These are phyloP conservation scores for Delphinus delphis DNA, from an alignment of 2,113 vertebrate species.

Conservation along the genomic window DNA sequence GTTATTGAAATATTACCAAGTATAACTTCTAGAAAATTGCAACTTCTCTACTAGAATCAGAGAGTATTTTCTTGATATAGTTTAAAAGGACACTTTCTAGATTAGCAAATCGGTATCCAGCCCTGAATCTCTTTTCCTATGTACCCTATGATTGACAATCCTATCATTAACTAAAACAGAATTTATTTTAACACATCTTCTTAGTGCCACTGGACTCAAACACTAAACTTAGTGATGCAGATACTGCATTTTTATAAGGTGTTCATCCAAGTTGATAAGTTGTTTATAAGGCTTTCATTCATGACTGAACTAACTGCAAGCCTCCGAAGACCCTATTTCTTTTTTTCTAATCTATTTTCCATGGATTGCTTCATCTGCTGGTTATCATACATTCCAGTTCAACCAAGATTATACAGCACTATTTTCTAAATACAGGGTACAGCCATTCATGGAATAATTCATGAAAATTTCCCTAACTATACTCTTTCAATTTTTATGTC, in stretches of 20 bases:
- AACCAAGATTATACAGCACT: background rate
- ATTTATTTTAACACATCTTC: background rate
- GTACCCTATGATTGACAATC: background rate
- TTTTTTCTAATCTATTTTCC: background rate
- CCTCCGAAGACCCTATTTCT: background rate
- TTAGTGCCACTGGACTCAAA: background rate
- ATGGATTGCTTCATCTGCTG: background rate
- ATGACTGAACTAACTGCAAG: fast-evolving
- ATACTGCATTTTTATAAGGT: background rate
- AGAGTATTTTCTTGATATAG: background rate
- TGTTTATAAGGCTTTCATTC: background rate
- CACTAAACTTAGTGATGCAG: background rate
- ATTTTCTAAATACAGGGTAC: background rate
- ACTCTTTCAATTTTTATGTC: background rate
- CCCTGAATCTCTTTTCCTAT: background rate
- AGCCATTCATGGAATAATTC: background rate
- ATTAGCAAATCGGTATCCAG: background rate
- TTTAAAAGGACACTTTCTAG: background rate
- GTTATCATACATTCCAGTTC: background rate
- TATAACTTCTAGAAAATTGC: background rate
- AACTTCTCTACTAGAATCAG: background rate
- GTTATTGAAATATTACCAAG: background rate
- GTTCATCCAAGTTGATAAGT: background rate
- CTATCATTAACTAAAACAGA: background rate
- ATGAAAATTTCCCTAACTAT: background rate